Conservation (phyloP, 2,797 vertebrate genomes). For the Gephyroberyx darwinii region DNA sequence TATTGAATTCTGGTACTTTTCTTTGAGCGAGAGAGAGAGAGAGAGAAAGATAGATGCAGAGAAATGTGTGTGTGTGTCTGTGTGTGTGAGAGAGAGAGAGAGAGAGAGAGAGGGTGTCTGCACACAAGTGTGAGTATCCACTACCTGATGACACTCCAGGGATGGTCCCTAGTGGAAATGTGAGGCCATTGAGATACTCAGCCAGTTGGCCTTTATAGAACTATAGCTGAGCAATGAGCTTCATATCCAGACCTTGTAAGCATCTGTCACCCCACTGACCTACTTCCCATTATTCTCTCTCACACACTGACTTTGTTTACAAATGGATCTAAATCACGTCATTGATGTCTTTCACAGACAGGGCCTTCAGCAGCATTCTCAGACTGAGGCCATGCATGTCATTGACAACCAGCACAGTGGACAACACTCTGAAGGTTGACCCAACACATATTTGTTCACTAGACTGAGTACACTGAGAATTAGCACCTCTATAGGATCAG, state of each 20-base stretch:
- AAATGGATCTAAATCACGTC: slow-evolving; percentile 53
- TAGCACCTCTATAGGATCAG: slow-evolving; percentile 36
- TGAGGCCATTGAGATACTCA: slow-evolving; percentile 46
- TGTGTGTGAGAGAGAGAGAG: slow-evolving; percentile 30
- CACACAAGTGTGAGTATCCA: neutral
- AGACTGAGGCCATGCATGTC: slow-evolving; percentile 24
- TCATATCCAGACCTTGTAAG: slow-evolving; percentile 65
- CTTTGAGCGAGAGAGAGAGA: too few species aligned
- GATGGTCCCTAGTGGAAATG: slow-evolving; percentile 38
- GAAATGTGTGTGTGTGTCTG: slow-evolving; percentile 28
- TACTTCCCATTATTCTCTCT: slow-evolving; percentile 66
- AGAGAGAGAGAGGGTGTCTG: slow-evolving; percentile 4
- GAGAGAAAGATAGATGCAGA: slow-evolving; percentile 23
- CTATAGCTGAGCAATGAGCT: slow-evolving; percentile 73
- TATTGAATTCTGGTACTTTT: too few species aligned
- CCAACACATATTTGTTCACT: slow-evolving; percentile 39
- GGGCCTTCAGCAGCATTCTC: slow-evolving; percentile 24
- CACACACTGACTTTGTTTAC: slow-evolving; percentile 67
- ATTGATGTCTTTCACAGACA: slow-evolving; percentile 46
- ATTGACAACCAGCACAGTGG: slow-evolving; percentile 19
- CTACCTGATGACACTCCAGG: slow-evolving; percentile 24
- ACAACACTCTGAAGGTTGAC: slow-evolving; percentile 5
- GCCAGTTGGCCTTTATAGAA: slow-evolving; percentile 67
- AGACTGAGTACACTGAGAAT: slow-evolving; percentile 37
- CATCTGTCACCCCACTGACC: slow-evolving; percentile 76